Conservation (phyloP, 1,140 invertebrate species). For the Drosophila paulistorum region DNA sequence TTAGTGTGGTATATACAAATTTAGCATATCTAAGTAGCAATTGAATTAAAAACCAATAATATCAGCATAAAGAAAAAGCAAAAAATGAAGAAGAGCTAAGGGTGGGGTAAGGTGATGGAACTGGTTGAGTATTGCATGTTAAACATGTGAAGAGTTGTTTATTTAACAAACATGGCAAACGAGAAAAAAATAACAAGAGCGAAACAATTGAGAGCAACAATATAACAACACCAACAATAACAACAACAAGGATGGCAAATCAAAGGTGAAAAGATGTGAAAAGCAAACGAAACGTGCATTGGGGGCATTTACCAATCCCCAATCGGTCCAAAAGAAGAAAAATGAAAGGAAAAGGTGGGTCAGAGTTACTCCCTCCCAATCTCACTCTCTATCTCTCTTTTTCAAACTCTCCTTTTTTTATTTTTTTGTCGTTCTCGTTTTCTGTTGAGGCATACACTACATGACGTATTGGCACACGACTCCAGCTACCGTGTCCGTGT, state of each 20-base stretch:
- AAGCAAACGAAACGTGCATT: constrained; percentile 68
- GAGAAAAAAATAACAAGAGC: constrained; percentile 30
- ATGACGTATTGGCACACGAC: constrained; percentile 70
- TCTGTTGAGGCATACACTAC: constrained; percentile 56
- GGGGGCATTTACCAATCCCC: constrained; percentile 43
- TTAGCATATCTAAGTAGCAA: constrained; percentile 68
- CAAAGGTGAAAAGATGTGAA: constrained; percentile 74
- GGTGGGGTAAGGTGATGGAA: not conserved
- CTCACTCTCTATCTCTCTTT: not conserved
- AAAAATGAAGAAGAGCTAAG: not conserved
- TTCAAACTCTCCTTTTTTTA: constrained; percentile 6
- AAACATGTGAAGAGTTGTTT: constrained; percentile 68
- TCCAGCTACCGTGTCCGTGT: constrained; percentile 2
- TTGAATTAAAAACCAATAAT: constrained; percentile 76
- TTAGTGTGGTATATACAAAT: constrained; percentile 9
- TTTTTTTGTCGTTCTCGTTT: constrained; percentile 1
- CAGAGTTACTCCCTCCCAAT: not conserved
- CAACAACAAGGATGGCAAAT: constrained; percentile 58
- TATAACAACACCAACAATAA: not conserved
- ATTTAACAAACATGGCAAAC: constrained; percentile 60
- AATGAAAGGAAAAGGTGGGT: too few species aligned
- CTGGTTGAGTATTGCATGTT: not conserved
- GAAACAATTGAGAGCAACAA: constrained; percentile 21
- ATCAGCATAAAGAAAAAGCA: constrained; percentile 55
- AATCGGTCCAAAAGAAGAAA: not conserved